These are phyloP conservation scores for Anser cygnoides DNA, from an alignment of 2,113 vertebrate genomes.

Conservation along the genomic window DNA sequence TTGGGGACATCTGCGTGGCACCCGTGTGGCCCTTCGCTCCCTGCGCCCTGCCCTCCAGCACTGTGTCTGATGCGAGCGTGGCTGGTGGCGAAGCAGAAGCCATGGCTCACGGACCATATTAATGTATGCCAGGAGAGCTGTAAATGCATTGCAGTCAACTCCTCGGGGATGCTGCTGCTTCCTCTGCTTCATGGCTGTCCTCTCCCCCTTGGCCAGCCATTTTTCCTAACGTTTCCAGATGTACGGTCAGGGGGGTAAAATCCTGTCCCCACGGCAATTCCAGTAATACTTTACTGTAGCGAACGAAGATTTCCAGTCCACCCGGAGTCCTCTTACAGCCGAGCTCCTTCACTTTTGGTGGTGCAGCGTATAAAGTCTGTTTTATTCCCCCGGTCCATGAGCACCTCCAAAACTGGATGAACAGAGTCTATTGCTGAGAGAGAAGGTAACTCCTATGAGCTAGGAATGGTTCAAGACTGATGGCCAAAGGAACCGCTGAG, in stretches of 20 bases:
- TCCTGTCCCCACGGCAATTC: neutral
- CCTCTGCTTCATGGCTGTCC: neutral
- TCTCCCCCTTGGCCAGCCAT: neutral
- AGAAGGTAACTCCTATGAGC: fast-evolving
- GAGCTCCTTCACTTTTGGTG: neutral
- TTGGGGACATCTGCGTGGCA: neutral
- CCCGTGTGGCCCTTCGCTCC: fast-evolving
- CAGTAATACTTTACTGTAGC: neutral
- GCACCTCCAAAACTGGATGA: neutral
- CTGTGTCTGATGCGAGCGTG: neutral
- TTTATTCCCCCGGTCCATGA: neutral
- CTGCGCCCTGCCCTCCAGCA: neutral
- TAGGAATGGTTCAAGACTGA: neutral
- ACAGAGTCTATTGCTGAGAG: too few species aligned
- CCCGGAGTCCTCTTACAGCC: neutral
- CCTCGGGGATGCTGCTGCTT: neutral
- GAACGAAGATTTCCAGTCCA: neutral
- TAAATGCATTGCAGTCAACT: neutral
- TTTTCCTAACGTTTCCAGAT: neutral
- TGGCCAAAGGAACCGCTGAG: neutral
- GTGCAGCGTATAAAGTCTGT: neutral
- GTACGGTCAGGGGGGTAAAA: neutral
- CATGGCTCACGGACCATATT: neutral
- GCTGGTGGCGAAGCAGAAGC: neutral
- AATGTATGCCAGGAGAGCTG: neutral